These are phyloP conservation scores for Oophaga sylvatica DNA, from an alignment of 2,797 vertebrate species.

Conservation along the genomic window DNA sequence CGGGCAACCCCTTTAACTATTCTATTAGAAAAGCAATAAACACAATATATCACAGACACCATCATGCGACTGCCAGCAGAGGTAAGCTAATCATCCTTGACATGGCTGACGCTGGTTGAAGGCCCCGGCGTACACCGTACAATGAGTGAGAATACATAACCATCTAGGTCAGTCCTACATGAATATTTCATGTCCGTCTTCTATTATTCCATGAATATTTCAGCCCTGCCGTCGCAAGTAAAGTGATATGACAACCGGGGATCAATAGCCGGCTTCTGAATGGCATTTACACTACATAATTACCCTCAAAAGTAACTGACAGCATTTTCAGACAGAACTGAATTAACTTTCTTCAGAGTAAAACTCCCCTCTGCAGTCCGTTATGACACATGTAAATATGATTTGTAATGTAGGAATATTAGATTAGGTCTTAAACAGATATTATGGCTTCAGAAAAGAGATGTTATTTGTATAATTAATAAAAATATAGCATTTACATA, in stretches of 20 bases:
- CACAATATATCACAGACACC: neutral
- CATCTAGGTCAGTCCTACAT: slow-evolving; percentile 55
- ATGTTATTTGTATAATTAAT: no score
- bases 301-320: slow-evolving; percentile 25
- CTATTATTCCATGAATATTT: slow-evolving; percentile 57
- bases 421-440: neutral
- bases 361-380: neutral
- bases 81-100: slow-evolving; percentile 9
- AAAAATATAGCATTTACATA: no score
- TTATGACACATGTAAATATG: neutral
- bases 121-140: slow-evolving; percentile 1
- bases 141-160: slow-evolving; percentile 33
- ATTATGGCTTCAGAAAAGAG: no score
- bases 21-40: neutral
- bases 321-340: neutral
- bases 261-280: slow-evolving; percentile 37
- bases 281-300: slow-evolving; percentile 36
- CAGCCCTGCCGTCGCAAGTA: slow-evolving; percentile 33
- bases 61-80: neutral
- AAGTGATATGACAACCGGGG: slow-evolving; percentile 42
- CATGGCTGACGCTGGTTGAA: slow-evolving; percentile 18
- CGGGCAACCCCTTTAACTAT: no score
- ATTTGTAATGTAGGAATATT: neutral
- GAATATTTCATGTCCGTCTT: slow-evolving; percentile 54
- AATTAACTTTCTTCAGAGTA: neutral